These are phyloP conservation scores for Bombus cullumanus DNA, from an alignment of 1,140 invertebrate genomes.

Conservation along the genomic window DNA sequence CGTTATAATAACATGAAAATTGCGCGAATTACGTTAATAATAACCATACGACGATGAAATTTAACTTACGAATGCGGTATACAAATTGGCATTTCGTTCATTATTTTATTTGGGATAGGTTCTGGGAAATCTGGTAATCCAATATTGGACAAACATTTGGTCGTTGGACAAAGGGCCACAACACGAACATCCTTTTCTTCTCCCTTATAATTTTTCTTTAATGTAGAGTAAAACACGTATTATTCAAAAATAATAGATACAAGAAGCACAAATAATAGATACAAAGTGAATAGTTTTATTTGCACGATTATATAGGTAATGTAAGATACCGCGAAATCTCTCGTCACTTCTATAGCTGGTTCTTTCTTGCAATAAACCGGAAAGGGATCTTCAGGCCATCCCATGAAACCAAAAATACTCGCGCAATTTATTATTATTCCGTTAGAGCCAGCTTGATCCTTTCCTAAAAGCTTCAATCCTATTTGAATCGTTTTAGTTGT, in stretches of 20 bases:
- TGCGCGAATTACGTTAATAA: background rate
- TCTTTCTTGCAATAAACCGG: constrained; percentile 71
- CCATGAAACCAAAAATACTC: constrained; percentile 73
- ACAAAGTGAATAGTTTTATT: background rate
- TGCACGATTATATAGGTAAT: background rate
- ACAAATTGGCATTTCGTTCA: background rate
- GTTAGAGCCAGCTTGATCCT: constrained; percentile 34
- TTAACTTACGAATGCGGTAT: constrained; percentile 52
- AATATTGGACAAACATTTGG: constrained; percentile 48
- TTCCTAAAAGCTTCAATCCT: constrained; percentile 51
- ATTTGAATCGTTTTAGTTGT: constrained; percentile 25
- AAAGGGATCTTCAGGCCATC: constrained; percentile 61
- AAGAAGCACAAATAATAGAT: no score
- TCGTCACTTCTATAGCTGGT: constrained; percentile 74
- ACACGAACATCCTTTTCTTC: constrained; percentile 81
- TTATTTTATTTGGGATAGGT: background rate
- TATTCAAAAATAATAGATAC: background rate
- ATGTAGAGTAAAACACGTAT: background rate
- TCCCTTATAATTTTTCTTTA: constrained; percentile 50
- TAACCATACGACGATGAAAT: background rate
- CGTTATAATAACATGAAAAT: no score
- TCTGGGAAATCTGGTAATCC: constrained; percentile 62
- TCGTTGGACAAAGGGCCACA: constrained; percentile 81
- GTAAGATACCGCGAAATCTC: constrained; percentile 63
- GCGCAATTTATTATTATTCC: constrained; percentile 73